Evolutionary conservation across 1,140 invertebrate genomes (phyloP).

Genomic region (Diuraphis noxia): DNA sequence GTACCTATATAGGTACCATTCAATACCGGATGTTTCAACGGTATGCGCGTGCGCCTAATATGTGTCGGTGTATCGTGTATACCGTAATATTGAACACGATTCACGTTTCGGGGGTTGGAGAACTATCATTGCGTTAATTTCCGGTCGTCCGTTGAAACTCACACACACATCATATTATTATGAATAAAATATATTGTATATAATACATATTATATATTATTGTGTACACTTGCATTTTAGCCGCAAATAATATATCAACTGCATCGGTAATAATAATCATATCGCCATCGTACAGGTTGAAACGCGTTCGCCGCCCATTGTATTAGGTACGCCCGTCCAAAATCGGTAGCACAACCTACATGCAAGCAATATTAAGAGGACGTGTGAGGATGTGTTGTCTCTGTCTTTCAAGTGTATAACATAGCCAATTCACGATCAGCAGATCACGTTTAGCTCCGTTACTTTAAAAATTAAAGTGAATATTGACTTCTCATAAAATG

Average conservation of each 20-base stretch:
- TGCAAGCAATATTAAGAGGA: background rate
- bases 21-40: slow-evolving; percentile 6
- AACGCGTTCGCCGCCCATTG: background rate
- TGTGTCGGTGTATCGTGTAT: background rate
- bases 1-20: background rate
- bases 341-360: background rate
- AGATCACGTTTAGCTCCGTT: no score
- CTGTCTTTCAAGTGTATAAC: no score
- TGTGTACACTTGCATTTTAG: background rate
- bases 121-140: slow-evolving; percentile 32
- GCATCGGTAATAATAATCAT: background rate
- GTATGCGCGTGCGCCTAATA: background rate
- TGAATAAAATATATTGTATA: background rate
- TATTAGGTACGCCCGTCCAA: background rate
- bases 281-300: background rate
- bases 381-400: no score
- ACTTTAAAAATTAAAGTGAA: no score
- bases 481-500: no score
- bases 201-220: background rate
- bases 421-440: no score
- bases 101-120: slow-evolving; percentile 35
- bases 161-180: background rate
- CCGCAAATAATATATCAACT: background rate
- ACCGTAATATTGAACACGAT: background rate
- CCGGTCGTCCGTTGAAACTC: background rate